A percentile compares a stretch with the other conserved stretches of the same genome.
Conservation (phyloP, 2,113 vertebrate genomes). For the Apteryx owenii region DNA sequence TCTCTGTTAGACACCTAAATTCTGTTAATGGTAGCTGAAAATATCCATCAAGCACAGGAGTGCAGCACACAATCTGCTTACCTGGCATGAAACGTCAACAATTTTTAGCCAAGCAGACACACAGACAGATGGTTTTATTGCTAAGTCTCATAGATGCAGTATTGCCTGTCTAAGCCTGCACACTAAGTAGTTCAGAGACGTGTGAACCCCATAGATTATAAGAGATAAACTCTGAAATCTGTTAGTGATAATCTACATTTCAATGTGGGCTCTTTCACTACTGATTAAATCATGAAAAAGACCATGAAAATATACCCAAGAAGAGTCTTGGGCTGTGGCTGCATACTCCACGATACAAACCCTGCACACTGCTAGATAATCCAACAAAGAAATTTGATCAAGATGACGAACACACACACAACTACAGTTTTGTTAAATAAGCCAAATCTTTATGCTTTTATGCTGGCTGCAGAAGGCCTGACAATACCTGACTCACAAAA, state of each 20-base stretch:
- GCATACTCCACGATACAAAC: neutral
- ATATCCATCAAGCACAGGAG: neutral
- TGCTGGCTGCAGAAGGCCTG: neutral
- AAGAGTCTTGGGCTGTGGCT: neutral
- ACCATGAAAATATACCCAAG: neutral
- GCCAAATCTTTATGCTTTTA: neutral
- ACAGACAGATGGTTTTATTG: neutral
- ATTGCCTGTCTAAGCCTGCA: neutral
- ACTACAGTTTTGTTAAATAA: neutral
- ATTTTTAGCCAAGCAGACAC: neutral
- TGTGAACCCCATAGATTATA: neutral
- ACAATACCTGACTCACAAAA: neutral
- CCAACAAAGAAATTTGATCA: neutral
- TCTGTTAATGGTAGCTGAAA: neutral
- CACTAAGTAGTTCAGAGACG: neutral
- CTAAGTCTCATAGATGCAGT: neutral
- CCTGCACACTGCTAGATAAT: neutral
- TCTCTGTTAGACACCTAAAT: neutral
- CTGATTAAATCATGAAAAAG: neutral
- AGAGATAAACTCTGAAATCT: neutral
- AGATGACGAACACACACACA: neutral
- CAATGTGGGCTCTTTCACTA: neutral
- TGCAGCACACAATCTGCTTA: neutral
- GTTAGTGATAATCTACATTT: neutral
- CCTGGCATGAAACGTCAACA: neutral